phyloP scores from a whole-genome alignment of 1,140 invertebrate species.

The Penaeus indicus region DNA sequence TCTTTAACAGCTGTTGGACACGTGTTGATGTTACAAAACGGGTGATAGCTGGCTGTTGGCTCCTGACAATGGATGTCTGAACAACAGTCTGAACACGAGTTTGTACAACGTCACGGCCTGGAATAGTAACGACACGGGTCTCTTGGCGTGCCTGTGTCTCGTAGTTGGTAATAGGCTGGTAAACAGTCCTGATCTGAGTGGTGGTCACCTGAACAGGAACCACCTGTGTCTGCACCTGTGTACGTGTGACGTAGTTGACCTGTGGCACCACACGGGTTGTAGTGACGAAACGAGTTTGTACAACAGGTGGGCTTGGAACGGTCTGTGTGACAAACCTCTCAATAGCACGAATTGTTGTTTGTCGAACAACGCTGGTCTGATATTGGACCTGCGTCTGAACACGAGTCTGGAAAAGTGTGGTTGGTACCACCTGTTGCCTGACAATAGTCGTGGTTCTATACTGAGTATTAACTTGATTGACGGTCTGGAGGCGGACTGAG shows the following conservation, averaged over 20 bases:
- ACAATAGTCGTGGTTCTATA: not conserved
- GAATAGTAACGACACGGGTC: not conserved
- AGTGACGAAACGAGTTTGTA: not conserved
- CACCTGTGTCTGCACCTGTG: not conserved
- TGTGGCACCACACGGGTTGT: conserved; percentile 10
- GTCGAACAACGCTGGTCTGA: not conserved
- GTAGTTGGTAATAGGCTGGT: not conserved
- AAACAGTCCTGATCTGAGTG: not conserved
- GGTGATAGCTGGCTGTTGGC: not conserved
- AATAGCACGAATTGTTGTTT: not conserved
- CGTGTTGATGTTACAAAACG: not conserved
- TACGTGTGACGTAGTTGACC: conserved; percentile 2
- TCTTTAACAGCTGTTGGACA: not conserved
- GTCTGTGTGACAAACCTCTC: not conserved
- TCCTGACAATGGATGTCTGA: not conserved
- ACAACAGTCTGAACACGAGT: conserved; percentile 10
- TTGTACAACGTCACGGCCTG: not conserved
- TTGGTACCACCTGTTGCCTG: conserved; percentile 16
- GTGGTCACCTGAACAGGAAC: not conserved
- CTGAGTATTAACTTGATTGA: not conserved
- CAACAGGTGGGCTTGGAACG: not conserved
- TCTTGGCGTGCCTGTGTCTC: not conserved
- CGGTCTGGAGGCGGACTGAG: not conserved
- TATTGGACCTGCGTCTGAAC: not conserved
- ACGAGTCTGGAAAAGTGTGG: conserved; percentile 8